phyloP scores from a whole-genome alignment of 2,113 vertebrate genomes.

The Limnothrissa miodon region DNA sequence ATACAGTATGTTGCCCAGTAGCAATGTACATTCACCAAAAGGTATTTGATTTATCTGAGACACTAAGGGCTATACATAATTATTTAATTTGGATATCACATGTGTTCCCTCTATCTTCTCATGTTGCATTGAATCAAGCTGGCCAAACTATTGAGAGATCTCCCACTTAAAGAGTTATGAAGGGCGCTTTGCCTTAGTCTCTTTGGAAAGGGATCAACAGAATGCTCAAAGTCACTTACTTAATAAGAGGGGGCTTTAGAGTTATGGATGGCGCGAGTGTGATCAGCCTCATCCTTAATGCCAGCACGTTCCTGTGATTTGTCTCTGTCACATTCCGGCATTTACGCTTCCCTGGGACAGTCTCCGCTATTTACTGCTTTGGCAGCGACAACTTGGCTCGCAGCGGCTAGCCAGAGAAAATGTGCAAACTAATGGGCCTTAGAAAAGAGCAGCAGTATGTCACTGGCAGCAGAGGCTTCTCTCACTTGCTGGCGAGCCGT shows the following conservation, averaged over 20 bases:
- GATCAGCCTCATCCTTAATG: conserved; percentile 33
- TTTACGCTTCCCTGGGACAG: conserved; percentile 46
- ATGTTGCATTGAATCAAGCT: not conserved
- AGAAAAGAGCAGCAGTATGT: conserved; percentile 54
- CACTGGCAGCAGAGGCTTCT: conserved; percentile 53
- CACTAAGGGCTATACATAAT: not conserved
- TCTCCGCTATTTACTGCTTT: conserved; percentile 52
- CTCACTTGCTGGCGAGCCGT: conserved; percentile 55
- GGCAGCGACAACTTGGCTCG: conserved; percentile 55
- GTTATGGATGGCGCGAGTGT: conserved; percentile 25
- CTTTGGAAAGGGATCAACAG: conserved; percentile 23
- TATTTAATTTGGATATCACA: not conserved
- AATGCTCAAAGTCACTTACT: conserved; percentile 40
- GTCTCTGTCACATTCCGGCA: conserved; percentile 39
- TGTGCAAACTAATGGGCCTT: conserved; percentile 62
- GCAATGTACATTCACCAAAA: not conserved
- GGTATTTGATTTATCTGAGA: not conserved
- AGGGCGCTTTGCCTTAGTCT: conserved; percentile 7
- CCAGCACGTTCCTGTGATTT: conserved; percentile 25
- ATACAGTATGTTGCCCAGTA: not conserved
- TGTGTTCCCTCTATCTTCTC: not conserved
- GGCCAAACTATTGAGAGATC: not conserved
- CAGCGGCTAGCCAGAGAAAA: conserved; percentile 40
- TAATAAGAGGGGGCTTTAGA: not conserved
- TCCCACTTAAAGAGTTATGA: not conserved